Evolutionary conservation across 2,888 invertebrate genomes (phyloP), one percentile per base, ranked within the genome.

Genomic region (Lithophane semibrunnea): DNA sequence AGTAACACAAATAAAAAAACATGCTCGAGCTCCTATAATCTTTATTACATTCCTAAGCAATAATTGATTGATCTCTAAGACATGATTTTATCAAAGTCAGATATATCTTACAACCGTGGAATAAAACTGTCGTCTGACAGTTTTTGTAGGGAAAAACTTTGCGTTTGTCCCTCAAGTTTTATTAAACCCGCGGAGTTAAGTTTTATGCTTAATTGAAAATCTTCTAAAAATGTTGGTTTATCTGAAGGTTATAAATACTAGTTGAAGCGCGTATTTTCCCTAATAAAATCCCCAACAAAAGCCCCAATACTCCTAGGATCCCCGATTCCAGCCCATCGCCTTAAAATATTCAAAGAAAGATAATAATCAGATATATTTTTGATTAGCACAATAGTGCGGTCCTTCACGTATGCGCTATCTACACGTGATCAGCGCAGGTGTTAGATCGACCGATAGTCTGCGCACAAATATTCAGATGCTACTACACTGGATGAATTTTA

Each of bases 321-420:
- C 10, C 29, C 29, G 16, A 71, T 61, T 29, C 69, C 69, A 10
- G 24, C 44, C 29, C 18, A 24, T 24, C 18, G 13, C 13, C 37
- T 60, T 61, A 24, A 18, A 18, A 61, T 12, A 61, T 64, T 42
- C 42, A 52, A 44, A 52, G n/a, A 56, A 42, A 64, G 70, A 49
- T 60, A 65, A 64, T 24, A 73, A 66, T 60, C 54, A 68, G 49
- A 64, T 68, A 74, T 74, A 74, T 74, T 79, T 79, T n/a, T 58
- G 75, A 79, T 68, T n/a, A 54, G 21, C 29, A 80, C 80, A 77
- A 77, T 77, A 47, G 68, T 58, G 71, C 71, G 60, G 21, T 77
- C 64, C 77, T 77, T 21, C 80, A 83, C 83, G 79, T 72, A n/a
- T 61, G 61, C 60, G 52, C 58, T 77, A 83, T 83, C 83, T 65